Evolutionary conservation across 1,140 invertebrate species (phyloP), one percentile per base, ranked within the genome.

Genomic region (Camponotus pennsylvanicus): DNA sequence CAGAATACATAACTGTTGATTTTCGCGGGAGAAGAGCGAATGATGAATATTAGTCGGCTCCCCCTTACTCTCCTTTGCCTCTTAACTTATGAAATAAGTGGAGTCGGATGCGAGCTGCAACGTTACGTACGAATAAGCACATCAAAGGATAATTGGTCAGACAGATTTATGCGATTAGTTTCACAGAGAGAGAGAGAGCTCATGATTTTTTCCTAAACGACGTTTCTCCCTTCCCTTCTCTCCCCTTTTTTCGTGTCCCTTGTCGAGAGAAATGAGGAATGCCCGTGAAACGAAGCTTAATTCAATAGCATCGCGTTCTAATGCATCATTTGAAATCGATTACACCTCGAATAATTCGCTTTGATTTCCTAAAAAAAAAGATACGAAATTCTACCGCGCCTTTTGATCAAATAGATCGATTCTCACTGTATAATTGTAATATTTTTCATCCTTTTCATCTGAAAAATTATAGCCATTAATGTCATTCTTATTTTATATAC

Each of bases 111-210:
- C 78, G 78, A 80, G 37, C 27, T 57, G 78, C 78, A 80, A 80
- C 64, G 77, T 64, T 69, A 80, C 77, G 37, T 71, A 57, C 78
- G 78, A 80, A 57, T 80, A 57, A 80, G 49, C 66, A 70, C 49
- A 57, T 80, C 78, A 80, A 80, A 80, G 78, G 78, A 80, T 80
- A 80, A 80, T 80, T 80, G 64, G 78, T 66, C 78, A 80, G 78
- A 71, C 66, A 57, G 49, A 21, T 80, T 80, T 80, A 71, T 80
- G 66, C 49, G 78, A 21, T 37, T 32, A 40, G 66, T 80, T 71
- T 80, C 15, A 45, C 13, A 9, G 37, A 45, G 18, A 34, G 75
- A 13, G 40, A 15, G 45, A 37, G 18, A 27, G 13, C 1, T 27
- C 49, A 70, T 70, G 49, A 70, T 80, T 80, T 34, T 80, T 80